Evolutionary conservation across 2,888 invertebrate genomes (phyloP), one percentile per base, ranked within the genome.

Genomic region (Habroteleia sp.): DNA sequence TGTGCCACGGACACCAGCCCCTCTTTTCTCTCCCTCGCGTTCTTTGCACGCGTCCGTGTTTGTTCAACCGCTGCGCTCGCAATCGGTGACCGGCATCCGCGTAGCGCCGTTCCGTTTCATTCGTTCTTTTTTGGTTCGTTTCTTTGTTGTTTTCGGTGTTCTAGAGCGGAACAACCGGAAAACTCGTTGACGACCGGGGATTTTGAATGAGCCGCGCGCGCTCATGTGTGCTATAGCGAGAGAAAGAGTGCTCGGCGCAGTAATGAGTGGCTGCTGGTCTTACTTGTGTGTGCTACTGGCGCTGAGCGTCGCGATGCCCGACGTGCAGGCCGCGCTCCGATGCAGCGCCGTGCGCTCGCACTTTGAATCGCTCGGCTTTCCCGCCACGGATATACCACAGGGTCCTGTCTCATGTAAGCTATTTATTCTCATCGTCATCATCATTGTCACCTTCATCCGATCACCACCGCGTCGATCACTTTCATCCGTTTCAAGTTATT

Each of bases 371-470:
- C 88, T 90, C 65, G 90, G 91, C 62, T 90, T 90, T 78, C 89
- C 89, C 72, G 82, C 85, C 58, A 88, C 85, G 25, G 90, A 90
- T 42, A 90, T 91, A 81, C 90, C 90, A 6, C 89, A 89, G 81
- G 90, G 90, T 66, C 89, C 90, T 13, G 89, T 89, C 58, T 89
- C 90, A 84, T 90, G 91, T 90, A 81, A 90, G 90, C 10, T 10
- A 31, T 5, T 3, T 8, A 3, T 10, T 10, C 10, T 31, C 10
- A 31, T 25, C 25, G 1, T 25, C 7, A 20, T 3, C 20, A 20
- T 3, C 4, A 4, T 29, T n/a, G 2, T 11, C 33, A 11, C 2
- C n/a, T n/a, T n/a, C n/a, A n/a, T n/a, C n/a, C n/a, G n/a, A n/a
- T n/a, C n/a, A n/a, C n/a, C n/a, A n/a, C n/a, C n/a, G n/a, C n/a